phyloP scores from a whole-genome alignment of 1,140 invertebrate species.

The Phortica variegata region DNA sequence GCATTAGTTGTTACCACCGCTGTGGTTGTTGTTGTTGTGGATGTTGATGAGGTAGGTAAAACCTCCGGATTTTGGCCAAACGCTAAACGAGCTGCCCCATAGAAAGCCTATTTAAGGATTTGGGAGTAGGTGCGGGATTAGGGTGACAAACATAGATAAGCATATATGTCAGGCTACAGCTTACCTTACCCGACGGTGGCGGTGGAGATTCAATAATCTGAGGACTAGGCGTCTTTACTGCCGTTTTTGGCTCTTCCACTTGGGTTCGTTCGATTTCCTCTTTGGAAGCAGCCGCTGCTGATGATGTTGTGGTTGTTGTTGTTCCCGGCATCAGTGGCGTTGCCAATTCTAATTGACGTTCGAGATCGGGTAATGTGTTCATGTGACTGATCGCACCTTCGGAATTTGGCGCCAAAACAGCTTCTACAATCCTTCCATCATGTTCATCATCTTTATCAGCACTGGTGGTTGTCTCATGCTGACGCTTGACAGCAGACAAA shows the following conservation, averaged over 20 bases:
- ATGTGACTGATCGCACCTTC: conserved; percentile 20
- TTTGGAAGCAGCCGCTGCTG: conserved; percentile 37
- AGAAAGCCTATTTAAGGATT: conserved; percentile 44
- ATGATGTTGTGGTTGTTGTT: conserved; percentile 40
- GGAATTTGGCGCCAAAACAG: conserved; percentile 12
- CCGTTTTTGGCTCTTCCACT: conserved; percentile 36
- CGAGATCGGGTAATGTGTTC: conserved; percentile 35
- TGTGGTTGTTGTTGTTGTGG: conserved; percentile 31
- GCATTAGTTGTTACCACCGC: conserved; percentile 17
- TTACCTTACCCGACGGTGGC: neutral
- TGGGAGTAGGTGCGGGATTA: conserved; percentile 7
- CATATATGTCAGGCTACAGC: conserved; percentile 14
- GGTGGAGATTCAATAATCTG: too few relatives aligned
- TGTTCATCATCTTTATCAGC: conserved; percentile 37
- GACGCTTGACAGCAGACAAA: conserved; percentile 30
- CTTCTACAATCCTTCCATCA: conserved; percentile 38
- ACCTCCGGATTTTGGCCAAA: conserved; percentile 55
- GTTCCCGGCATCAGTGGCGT: conserved; percentile 33
- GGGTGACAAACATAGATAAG: conserved; percentile 30
- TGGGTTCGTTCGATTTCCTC: conserved; percentile 36
- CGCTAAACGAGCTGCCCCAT: conserved; percentile 51
- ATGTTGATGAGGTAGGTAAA: conserved; percentile 39
- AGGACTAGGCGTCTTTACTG: conserved; percentile 15
- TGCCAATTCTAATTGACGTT: conserved; percentile 43
- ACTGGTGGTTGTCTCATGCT: conserved; percentile 36